These are phyloP conservation scores for Oligia latruncula DNA, from an alignment of 2,888 invertebrate genomes.

Conservation along the genomic window DNA sequence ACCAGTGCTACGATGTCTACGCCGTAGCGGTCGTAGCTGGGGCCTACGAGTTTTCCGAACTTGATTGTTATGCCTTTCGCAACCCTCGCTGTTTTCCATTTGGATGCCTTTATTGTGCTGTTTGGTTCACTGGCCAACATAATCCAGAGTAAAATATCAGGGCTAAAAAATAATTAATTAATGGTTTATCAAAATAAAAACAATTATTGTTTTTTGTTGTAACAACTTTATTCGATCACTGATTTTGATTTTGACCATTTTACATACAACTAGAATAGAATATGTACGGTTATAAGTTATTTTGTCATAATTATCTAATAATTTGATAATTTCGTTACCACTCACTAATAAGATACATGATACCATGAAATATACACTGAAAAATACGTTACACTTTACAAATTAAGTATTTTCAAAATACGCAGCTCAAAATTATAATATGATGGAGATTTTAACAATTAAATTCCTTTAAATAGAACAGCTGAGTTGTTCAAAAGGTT, in stretches of 20 bases:
- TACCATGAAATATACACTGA: constrained; percentile 54
- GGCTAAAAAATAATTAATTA: neutral
- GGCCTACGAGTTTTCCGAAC: neutral
- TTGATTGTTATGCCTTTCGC: neutral
- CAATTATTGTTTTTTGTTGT: constrained; percentile 79
- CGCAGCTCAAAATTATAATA: constrained; percentile 7
- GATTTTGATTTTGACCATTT: constrained; percentile 83
- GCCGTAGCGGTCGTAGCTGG: neutral
- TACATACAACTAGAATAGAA: constrained; percentile 84
- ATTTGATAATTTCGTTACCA: constrained; percentile 73
- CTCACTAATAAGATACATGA: constrained; percentile 65
- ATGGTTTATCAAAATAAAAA: constrained; percentile 55
- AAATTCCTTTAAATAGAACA: neutral
- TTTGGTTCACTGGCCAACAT: neutral
- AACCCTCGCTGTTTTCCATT: no score
- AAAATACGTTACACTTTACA: constrained; percentile 26
- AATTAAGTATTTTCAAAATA: constrained; percentile 39
- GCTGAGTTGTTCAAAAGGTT: constrained; percentile 24
- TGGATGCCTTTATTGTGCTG: neutral
- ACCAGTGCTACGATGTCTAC: constrained; percentile 5
- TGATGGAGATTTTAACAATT: neutral
- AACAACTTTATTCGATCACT: constrained; percentile 91
- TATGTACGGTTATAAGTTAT: constrained; percentile 80
- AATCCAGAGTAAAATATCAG: neutral
- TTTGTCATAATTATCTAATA: constrained; percentile 67